Evolutionary conservation across 2,797 vertebrate species (phyloP).

Genomic region (Mycteria americana): DNA sequence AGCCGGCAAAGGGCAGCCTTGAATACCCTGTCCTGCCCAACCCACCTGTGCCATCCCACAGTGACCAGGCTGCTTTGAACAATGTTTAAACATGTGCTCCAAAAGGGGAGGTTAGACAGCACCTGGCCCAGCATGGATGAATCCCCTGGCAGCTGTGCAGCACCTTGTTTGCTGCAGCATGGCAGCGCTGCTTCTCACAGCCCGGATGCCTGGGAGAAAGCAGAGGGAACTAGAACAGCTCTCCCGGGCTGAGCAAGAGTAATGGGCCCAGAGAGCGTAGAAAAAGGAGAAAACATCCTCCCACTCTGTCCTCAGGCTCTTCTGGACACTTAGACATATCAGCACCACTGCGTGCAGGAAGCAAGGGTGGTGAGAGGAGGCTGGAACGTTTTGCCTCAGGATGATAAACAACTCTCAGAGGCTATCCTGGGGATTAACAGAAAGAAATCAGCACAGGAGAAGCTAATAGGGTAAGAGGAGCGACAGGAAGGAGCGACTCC

Average conservation of each 20-base stretch:
- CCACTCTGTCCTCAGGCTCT: background rate
- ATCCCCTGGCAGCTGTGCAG: background rate
- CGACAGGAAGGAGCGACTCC: background rate
- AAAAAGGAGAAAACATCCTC: slow-evolving; percentile 13
- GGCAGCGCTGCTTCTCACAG: background rate
- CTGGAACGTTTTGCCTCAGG: background rate
- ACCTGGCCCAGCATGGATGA: background rate
- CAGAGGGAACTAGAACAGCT: background rate
- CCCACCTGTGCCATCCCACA: background rate
- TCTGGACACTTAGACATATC: background rate
- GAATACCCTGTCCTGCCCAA: background rate
- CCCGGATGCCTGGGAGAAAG: background rate
- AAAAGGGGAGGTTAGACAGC: background rate
- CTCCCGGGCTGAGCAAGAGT: background rate
- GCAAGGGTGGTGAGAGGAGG: background rate
- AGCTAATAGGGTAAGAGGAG: background rate
- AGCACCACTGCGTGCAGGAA: background rate
- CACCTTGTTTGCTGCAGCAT: background rate
- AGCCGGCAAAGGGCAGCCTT: background rate
- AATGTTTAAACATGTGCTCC: background rate
- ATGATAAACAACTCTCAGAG: slow-evolving; percentile 20
- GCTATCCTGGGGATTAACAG: slow-evolving; percentile 1
- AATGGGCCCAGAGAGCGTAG: background rate
- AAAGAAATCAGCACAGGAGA: background rate
- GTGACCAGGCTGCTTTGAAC: background rate